A percentile compares a stretch with the other conserved stretches of the same genome.
phyloP scores from a whole-genome alignment of 2,888 invertebrate species.

The Tridacna gigas region DNA sequence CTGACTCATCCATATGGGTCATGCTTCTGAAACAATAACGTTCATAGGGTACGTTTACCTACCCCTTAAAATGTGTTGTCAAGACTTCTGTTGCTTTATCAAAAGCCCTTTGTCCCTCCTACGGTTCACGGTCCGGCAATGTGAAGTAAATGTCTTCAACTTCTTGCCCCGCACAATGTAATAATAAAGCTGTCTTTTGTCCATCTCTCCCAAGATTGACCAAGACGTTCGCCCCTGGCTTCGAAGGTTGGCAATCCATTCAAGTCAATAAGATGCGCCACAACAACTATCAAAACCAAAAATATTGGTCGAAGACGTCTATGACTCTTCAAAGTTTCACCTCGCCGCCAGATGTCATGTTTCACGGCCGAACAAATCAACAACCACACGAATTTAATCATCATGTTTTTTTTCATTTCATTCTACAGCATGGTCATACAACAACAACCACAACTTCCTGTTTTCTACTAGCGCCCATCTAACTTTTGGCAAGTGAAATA shows the following conservation, averaged over 20 bases:
- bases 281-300: not conserved
- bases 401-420: no score
- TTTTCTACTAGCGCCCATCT: no score
- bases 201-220: conserved; percentile 8
- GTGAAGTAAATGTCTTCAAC: conserved; percentile 27
- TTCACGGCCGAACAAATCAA: no score
- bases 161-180: conserved; percentile 24
- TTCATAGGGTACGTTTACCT: conserved; percentile 20
- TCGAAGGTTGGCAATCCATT: conserved; percentile 7
- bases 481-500: no score
- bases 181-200: conserved; percentile 20
- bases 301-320: no score
- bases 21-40: conserved; percentile 13
- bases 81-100: not conserved
- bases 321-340: no score
- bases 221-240: not conserved
- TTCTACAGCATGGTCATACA: no score
- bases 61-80: conserved; percentile 16
- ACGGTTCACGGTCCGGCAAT: not conserved
- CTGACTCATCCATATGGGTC: conserved; percentile 23
- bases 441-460: no score
- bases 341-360: no score
- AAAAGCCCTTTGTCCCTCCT: not conserved
- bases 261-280: not conserved
- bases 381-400: no score